phyloP scores from a whole-genome alignment of 2,888 invertebrate species.

The Drosophila austrosaltans region DNA sequence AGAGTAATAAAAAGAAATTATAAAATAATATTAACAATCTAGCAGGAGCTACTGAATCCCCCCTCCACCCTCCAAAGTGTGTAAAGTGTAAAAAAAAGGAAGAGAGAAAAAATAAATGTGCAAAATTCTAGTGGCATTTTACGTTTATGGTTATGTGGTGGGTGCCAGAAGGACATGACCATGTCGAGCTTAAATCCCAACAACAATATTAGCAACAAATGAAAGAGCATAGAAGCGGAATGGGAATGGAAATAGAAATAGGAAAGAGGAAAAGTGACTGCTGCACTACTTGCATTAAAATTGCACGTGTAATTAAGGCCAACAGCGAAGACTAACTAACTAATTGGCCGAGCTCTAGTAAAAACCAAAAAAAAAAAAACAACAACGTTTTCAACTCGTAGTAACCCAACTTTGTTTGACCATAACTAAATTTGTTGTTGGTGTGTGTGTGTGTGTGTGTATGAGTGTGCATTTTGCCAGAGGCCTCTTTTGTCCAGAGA shows the following conservation, averaged over 20 bases:
- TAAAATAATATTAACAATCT: constrained; percentile 74
- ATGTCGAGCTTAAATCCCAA: constrained; percentile 48
- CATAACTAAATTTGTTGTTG: constrained; percentile 47
- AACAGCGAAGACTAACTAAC: constrained; percentile 33
- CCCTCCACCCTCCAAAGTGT: constrained; percentile 45
- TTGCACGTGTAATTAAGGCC: constrained; percentile 58
- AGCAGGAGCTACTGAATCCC: constrained; percentile 44
- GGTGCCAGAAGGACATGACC: constrained; percentile 39
- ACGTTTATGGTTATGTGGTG: constrained; percentile 73
- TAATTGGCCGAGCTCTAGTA: constrained; percentile 50
- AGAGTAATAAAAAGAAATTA: constrained; percentile 70
- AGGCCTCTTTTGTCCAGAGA: constrained; percentile 11
- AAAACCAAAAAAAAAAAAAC: constrained; percentile 1
- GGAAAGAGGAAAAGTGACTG: background rate
- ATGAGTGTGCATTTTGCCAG: constrained; percentile 30
- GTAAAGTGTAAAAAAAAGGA: constrained; percentile 37
- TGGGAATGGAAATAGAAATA: background rate
- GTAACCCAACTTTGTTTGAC: constrained; percentile 36
- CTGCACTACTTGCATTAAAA: constrained; percentile 49
- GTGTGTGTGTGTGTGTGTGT: too few relatives aligned
- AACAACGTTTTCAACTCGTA: constrained; percentile 14
- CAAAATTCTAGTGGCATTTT: constrained; percentile 53
- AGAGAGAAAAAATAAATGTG: background rate
- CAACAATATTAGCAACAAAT: constrained; percentile 49
- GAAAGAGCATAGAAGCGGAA: constrained; percentile 23